Base-by-base conservation (phyloP, 2,888 invertebrate species). In the Chloroclystis v-ata region DNA sequence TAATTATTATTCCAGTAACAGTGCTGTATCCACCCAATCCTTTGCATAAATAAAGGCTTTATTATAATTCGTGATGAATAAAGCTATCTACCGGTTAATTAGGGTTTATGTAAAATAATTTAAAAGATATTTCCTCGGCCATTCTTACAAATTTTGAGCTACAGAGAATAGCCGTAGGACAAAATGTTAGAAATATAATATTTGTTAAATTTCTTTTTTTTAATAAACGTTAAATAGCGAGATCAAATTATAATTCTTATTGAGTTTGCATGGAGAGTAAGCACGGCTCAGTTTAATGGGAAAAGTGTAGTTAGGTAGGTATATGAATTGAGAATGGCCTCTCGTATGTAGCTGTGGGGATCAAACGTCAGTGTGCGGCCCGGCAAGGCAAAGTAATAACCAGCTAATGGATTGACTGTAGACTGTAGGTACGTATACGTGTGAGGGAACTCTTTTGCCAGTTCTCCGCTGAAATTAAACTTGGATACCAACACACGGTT, bases 321-420 rank as follows among this genome's bases (percentile, higher is more conserved):
- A 37, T 43, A 48, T 45, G 39, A 45, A 45, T 30, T 52, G 37
- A 39, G 42, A 45, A 52, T 29, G 43, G 45, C 43, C 29, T 13
- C 28, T 12, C 41, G 29, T 30, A 43, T 32, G 26, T 13, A 12
- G 14, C 10, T 58, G 59, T 55, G 59, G 60, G 67, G 71, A 14
- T 33, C 70, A 73, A 67, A 68, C 65, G 73, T 66, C 74, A 60
- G 61, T 63, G 63, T 67, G 63, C 61, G 60, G 60, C 62, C 59
- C 64, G 63, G 63, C 64, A 68, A 69, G 63, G 63, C 64, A 68
- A 69, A 72, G 71, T 71, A 74, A 70, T 72, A 73, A 70, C 58
- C 67, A 65, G 65, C 75, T 78, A 77, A 78, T 77, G 77, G 75
- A 78, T 78, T 77, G 73, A 70, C 69, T 63, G 63, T 65, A 61